Conservation (phyloP, 2,888 invertebrate genomes). For the Anticlea derivata region DNA sequence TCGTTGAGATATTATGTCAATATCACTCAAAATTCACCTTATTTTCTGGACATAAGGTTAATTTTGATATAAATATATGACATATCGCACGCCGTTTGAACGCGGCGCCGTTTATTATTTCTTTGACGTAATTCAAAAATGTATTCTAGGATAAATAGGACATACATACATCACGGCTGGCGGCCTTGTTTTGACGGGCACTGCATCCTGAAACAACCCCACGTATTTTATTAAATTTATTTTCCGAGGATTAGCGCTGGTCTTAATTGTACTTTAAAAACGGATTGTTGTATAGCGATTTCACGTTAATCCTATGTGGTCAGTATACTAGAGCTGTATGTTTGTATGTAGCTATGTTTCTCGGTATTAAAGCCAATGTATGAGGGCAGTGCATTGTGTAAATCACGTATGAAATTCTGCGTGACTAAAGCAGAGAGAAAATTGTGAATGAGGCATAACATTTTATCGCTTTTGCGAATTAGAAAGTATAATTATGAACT, state of each 20-base stretch:
- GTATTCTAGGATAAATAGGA: too few species aligned
- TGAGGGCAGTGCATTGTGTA: constrained; percentile 43
- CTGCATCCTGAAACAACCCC: constrained; percentile 18
- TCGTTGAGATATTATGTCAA: too few species aligned
- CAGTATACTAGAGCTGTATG: background rate
- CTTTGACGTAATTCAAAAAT: too few species aligned
- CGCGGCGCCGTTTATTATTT: too few species aligned
- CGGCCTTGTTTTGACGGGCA: background rate
- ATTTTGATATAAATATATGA: too few species aligned
- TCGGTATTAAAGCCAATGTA: constrained; percentile 46
- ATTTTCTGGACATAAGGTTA: too few species aligned
- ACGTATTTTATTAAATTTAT: constrained; percentile 60
- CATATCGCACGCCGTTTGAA: too few species aligned
- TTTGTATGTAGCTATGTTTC: constrained; percentile 44
- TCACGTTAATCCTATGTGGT: constrained; percentile 43
- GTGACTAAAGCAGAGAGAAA: constrained; percentile 31
- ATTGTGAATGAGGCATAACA: constrained; percentile 31
- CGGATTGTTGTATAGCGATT: constrained; percentile 60
- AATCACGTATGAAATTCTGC: constrained; percentile 45
- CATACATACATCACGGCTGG: too few species aligned
- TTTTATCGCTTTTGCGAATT: constrained; percentile 30
- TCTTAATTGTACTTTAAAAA: constrained; percentile 66
- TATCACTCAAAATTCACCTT: too few species aligned
- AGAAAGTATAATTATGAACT: background rate
- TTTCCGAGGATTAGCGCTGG: constrained; percentile 60